These are phyloP conservation scores for Caligus rogercresseyi DNA, from an alignment of 1,140 invertebrate genomes.

Conservation along the genomic window DNA sequence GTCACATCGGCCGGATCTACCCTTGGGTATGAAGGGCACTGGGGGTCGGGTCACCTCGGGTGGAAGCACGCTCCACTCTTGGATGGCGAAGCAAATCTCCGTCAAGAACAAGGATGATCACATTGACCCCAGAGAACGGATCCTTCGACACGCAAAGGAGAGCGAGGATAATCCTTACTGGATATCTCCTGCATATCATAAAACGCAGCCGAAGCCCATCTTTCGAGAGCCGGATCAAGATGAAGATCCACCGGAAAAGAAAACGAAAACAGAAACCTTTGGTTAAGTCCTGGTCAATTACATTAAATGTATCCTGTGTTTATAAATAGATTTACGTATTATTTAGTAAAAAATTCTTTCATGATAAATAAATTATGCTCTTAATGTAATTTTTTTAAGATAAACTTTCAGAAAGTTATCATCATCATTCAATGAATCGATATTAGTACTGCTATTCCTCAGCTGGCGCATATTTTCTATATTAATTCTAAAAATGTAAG, in stretches of 20 bases:
- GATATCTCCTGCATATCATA: constrained; percentile 75
- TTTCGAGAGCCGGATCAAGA: constrained; percentile 37
- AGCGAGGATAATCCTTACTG: constrained; percentile 83
- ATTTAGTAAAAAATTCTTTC: too few relatives aligned
- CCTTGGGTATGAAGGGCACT: constrained; percentile 62
- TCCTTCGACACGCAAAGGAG: constrained; percentile 89
- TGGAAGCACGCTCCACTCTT: constrained; percentile 89
- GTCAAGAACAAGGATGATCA: constrained; percentile 83
- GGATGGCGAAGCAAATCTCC: constrained; percentile 86
- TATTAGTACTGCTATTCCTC: too few relatives aligned
- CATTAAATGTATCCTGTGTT: too few relatives aligned
- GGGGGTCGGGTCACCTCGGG: constrained; percentile 84
- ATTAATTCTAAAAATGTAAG: too few relatives aligned
- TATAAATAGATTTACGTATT: too few relatives aligned
- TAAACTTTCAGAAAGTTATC: too few relatives aligned
- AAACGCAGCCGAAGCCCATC: constrained; percentile 59
- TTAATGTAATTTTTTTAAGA: too few relatives aligned
- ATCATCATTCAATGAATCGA: too few relatives aligned
- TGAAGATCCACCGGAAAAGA: constrained; percentile 17
- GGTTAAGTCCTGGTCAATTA: constrained; percentile 2
- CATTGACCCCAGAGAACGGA: constrained; percentile 87
- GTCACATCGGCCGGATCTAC: constrained; percentile 79
- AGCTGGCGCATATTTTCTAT: too few relatives aligned
- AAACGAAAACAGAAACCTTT: constrained; percentile 18
- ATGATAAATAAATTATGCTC: too few relatives aligned